phyloP scores from a whole-genome alignment of 2,113 vertebrate species.

The Rhineura floridana region DNA sequence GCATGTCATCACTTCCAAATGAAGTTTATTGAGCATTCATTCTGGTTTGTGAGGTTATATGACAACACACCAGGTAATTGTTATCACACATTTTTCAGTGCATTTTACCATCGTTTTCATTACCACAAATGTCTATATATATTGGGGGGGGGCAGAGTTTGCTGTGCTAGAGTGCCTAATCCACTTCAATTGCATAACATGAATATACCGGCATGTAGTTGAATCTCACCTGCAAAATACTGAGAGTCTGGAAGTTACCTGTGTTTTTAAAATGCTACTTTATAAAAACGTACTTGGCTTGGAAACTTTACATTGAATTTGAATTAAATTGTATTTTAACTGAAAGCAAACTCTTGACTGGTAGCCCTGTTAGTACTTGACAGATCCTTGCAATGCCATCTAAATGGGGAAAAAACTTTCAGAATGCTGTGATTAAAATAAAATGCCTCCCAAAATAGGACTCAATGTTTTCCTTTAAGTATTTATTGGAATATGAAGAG shows the following conservation, averaged over 20 bases:
- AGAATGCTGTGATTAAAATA: slow-evolving; percentile 29
- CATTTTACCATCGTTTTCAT: too few species aligned
- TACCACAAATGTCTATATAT: too few species aligned
- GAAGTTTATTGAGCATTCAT: too few species aligned
- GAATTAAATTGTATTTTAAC: slow-evolving; percentile 15
- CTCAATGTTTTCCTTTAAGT: slow-evolving; percentile 46
- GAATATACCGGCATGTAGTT: too few species aligned
- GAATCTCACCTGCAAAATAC: too few species aligned
- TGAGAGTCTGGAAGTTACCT: neutral
- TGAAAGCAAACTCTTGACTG: slow-evolving; percentile 35
- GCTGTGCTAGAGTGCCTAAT: too few species aligned
- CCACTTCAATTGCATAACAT: too few species aligned
- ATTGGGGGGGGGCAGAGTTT: too few species aligned
- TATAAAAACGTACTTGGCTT: neutral
- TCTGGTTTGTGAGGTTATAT: too few species aligned
- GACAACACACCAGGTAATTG: too few species aligned
- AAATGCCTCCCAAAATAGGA: neutral
- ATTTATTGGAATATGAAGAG: slow-evolving; percentile 48
- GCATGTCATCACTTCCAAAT: too few species aligned
- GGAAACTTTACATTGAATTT: slow-evolving; percentile 8
- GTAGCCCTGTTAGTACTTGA: slow-evolving; percentile 15
- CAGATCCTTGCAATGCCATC: neutral
- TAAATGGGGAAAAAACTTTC: neutral
- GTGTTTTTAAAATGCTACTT: neutral
- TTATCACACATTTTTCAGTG: too few species aligned